Base-by-base conservation (phyloP, 2,797 vertebrate genomes). In the Chelidonichthys spinosus region DNA sequence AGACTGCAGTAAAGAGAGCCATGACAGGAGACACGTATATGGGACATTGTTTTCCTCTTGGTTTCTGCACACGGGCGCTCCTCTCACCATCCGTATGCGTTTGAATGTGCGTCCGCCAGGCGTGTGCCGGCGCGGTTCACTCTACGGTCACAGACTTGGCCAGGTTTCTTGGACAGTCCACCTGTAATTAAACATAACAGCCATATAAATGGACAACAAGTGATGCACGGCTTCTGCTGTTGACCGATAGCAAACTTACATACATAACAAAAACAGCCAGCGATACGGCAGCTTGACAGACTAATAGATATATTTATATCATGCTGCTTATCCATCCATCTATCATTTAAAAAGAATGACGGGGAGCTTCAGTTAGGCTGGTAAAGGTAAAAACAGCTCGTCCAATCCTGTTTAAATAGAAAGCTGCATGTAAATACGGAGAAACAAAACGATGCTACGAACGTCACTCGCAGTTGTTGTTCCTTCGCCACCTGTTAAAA, bases 131-230 rank as follows among this genome's bases (percentile, higher is more conserved):
- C 15, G 76, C 4, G 0, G 2, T 81, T 97, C 94, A 99, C 91
- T 99, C 98, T 46, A 99, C 98, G 3, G 98, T 99, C 85, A 99
- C 98, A 3, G 97, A 98, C 93, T 99, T 99, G 90, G 98, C 98
- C 94, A 99, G 93, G 93, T 99, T 99, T 93, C 98, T 96, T 83
- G 98, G 98, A 71, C 97, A 99, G 94, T 99, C 98, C 93, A 99
- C 98, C 98, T 99, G 90, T 39, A 85, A 83, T 78, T 56, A 85
- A 81, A 79, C 1, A 82, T 18, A 15, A 42, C 40, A 49, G 50
- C 15, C 3, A 42, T 35, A 5, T 4, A 61, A 55, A 72, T 46
- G 36, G 46, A 75, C 62, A 39, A 52, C 17, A 58, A 53, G 44
- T 2, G 40, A 52, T 15, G 39, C 2, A 37, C 1, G 3, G 46